Base-by-base conservation (phyloP, 2,797 vertebrate genomes). In the Danio albolineatus region DNA sequence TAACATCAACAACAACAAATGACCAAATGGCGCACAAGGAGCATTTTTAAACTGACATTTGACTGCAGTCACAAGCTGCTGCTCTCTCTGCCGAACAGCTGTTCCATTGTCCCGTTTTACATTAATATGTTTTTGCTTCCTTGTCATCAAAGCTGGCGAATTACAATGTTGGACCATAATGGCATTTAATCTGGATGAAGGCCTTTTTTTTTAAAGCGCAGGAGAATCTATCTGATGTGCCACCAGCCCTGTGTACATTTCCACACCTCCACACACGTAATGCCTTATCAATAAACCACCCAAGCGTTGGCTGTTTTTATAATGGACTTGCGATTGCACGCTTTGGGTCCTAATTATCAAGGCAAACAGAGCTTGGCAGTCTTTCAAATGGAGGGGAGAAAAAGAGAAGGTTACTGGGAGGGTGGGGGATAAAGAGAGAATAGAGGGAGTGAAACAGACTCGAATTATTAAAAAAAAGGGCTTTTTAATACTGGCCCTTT, bases 251-350 rank as follows among this genome's bases (percentile, higher is more conserved):
- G 76, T 86, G 89, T 91, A 89, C 88, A 90, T 85, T 80, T 86
- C 83, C 73, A 80, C 76, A 80, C 80, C 86, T 90, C 89, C 88
- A 90, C 91, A 92, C 90, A 89, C 85, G 85, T 94, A 93, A 94
- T 93, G 92, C 90, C 90, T 93, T 94, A 93, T 94, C 92, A 94
- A 94, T 94, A 93, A 93, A 93, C 91, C 90, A 89, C 87, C 90
- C 90, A 90, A 92, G 86, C 92, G 83, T 94, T 92, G 87, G 88
- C 92, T 92, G 92, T 94, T 94, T 94, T 93, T 90, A 92, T 93
- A 94, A 94, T 94, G 92, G 92, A 93, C 92, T 93, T 87, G 81
- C 90, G 90, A 93, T 92, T 90, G 90, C 89, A 84, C 75, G 82
- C 86, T 87, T 86, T 85, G 89, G 91, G 89, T 93, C 89, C 92